Evolutionary conservation across 2,113 vertebrate genomes (phyloP), one percentile per base, ranked within the genome.

Genomic region (Microtus ochrogaster): DNA sequence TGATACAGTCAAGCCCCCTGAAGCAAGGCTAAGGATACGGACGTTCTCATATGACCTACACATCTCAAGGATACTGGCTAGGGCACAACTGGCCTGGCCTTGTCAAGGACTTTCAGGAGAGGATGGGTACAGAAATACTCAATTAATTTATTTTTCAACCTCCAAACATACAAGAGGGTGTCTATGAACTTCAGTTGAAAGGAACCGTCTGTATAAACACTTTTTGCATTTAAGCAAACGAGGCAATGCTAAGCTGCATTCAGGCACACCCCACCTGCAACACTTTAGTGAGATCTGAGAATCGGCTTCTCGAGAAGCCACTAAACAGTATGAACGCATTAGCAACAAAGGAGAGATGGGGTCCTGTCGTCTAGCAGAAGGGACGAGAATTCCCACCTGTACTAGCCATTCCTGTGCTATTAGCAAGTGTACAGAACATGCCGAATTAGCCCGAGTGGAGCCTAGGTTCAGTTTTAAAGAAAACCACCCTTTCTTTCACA

Each of bases 151-250:
- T n/a, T 89, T 92, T 85, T 17, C 44, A 86, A 70, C 61, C 49
- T 82, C 52, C 78, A 81, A 2, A 89, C 41, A 79, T 65, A 55
- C 0, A 6, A 93, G 63, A 66, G 6, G 12, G 5, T 55, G 72
- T 66, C 93, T 84, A 76, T n/a, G 89, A 92, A 90, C 13, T 65
- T 79, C n/a, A 83, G 33, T 66, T 87, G 49, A 41, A 73, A 90
- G 85, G 17, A 49, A 76, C 2, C 36, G 9, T 63, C 87, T 33
- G 49, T 85, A 73, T 33, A 89, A 94, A 82, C 70, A 91, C 28
- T 16, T 85, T 89, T 22, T 72, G 11, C 41, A 92, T 14, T 79
- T 49, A 85, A 92, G 61, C 76, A 85, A 89, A 88, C 22, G 72
- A 26, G 47, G 3, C 28, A 36, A 73, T 2, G 19, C 63, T 52